Base-by-base conservation (phyloP, 1,140 invertebrate species). In the Oryctes rhinoceros region DNA sequence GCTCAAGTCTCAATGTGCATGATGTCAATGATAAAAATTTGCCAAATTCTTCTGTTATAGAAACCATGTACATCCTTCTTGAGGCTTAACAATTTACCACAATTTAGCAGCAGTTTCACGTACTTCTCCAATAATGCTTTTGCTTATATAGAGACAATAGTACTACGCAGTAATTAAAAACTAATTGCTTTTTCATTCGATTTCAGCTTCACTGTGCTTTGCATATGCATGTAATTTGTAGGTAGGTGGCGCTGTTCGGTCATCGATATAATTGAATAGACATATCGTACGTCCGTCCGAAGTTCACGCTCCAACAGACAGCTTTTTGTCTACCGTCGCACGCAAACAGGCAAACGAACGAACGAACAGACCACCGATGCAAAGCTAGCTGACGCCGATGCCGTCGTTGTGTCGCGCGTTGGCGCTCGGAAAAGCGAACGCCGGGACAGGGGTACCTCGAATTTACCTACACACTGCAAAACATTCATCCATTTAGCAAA, bases 401-500 rank as follows among this genome's bases (percentile, higher is more conserved):
- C 15, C 15, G 49, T n/a, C 13, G 49, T 11, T n/a, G 49, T 53
- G 49, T 53, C 15, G 3, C 10, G 49, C 49, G 49, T 11, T 53
- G 49, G 49, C 15, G 49, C 10, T 39, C 7, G 39, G 39, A 39
- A 39, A 39, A 39, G 39, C 39, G 39, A 39, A 11, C 13, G 49
- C 10, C 49, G 49, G 10, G 49, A 13, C 49, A 3, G 4, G 49
- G 49, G 49, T 53, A 53, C 49, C 49, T 53, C 83, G 48, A 85
- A 84, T 86, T 85, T 83, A 86, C 85, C 85, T 86, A 82, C 80
- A 81, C 83, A 75, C 80, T 76, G 83, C 85, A 85, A 87, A 86
- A 87, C 85, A 85, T 84, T 83, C 84, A 84, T 85, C 82, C 86
- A 84, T 86, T 86, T 85, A 85, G 85, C 85, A 84, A 86, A 85